phyloP scores from a whole-genome alignment of 2,797 vertebrate genomes.

The Meda fulgida region DNA sequence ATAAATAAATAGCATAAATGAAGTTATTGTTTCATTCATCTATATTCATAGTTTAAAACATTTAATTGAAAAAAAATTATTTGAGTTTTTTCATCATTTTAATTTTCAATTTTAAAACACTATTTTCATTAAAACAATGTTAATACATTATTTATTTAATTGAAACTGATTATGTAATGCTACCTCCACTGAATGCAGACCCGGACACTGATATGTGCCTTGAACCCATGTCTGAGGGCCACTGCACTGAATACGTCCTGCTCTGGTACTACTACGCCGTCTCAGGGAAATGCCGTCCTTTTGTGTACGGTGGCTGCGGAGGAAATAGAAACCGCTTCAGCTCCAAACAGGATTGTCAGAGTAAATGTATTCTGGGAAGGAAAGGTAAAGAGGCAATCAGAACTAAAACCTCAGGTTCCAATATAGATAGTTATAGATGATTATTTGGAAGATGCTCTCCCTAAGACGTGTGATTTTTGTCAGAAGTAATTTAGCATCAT shows the following conservation, averaged over 20 bases:
- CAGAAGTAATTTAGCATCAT: background rate
- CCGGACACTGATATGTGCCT: slow-evolving; percentile 73
- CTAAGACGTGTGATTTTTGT: background rate
- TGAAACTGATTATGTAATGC: background rate
- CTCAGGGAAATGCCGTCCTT: slow-evolving; percentile 80
- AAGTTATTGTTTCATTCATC: background rate
- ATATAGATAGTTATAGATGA: background rate
- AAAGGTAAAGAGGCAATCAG: slow-evolving; percentile 61
- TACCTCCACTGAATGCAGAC: slow-evolving; percentile 37
- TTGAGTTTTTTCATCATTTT: no score
- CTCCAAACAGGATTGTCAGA: slow-evolving; percentile 76
- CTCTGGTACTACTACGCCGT: slow-evolving; percentile 86
- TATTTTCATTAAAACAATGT: background rate
- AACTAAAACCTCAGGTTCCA: background rate
- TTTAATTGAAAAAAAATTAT: background rate
- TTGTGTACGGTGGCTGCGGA: slow-evolving; percentile 85
- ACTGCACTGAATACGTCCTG: slow-evolving; percentile 79
- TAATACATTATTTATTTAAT: background rate
- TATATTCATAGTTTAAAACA: background rate
- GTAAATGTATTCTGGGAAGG: slow-evolving; percentile 66
- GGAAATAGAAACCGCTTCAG: slow-evolving; percentile 85
- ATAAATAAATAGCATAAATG: background rate
- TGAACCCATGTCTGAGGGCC: slow-evolving; percentile 85
- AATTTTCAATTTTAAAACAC: background rate
- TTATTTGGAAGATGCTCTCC: background rate